A percentile compares a stretch with the other conserved stretches of the same genome.
Conservation (phyloP, 2,113 vertebrate species). For the Vulpes ferrilata region DNA sequence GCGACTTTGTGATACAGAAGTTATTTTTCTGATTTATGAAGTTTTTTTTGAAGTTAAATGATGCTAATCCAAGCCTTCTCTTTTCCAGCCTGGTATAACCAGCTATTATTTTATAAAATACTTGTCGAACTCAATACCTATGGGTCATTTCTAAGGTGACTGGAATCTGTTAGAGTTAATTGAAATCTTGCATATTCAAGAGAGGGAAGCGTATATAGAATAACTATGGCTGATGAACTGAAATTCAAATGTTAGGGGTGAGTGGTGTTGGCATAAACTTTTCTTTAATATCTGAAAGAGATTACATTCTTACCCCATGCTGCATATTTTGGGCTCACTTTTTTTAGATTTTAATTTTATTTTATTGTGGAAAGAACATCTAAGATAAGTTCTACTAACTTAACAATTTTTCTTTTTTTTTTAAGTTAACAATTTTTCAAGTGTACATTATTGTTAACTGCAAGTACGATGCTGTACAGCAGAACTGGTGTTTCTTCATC, state of each 20-base stretch:
- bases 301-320: background rate
- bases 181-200: background rate
- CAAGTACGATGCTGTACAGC: background rate
- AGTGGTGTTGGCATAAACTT: background rate
- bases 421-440: background rate
- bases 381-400: background rate
- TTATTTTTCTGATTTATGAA: background rate
- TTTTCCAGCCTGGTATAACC: background rate
- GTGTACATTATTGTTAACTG: background rate
- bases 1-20: background rate
- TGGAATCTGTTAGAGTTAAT: background rate
- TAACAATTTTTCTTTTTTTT: background rate
- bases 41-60: slow-evolving; percentile 6
- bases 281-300: background rate
- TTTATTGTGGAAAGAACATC: background rate
- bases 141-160: slow-evolving; percentile 12
- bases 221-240: background rate
- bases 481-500: background rate
- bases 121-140: background rate
- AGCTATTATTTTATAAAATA: slow-evolving; percentile 41
- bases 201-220: background rate
- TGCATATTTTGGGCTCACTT: background rate
- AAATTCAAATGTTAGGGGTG: background rate
- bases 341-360: background rate
- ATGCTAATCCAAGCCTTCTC: background rate